Evolutionary conservation across 1,140 invertebrate genomes (phyloP).

Genomic region (Helicoverpa armigera): DNA sequence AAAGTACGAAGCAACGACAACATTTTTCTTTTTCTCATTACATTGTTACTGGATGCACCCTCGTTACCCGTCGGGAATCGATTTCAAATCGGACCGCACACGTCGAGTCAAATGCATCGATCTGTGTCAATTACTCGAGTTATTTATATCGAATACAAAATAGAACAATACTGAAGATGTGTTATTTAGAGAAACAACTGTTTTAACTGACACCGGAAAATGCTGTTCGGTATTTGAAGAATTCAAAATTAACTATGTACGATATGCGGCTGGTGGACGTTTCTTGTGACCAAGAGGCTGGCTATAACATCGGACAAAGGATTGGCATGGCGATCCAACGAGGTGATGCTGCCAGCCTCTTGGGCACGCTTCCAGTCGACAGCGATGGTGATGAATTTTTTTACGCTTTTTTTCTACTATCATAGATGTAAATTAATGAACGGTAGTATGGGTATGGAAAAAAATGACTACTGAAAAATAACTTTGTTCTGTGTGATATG

Average conservation of each 20-base stretch:
- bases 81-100: conserved; percentile 65
- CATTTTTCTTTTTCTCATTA: neutral
- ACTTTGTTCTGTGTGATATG: too few relatives aligned
- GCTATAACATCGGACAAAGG: too few relatives aligned
- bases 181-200: conserved; percentile 38
- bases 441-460: too few relatives aligned
- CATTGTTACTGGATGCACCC: neutral
- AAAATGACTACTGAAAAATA: too few relatives aligned
- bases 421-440: too few relatives aligned
- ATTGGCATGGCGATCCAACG: too few relatives aligned
- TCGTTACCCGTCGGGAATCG: conserved; percentile 24
- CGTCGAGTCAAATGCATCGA: conserved; percentile 66
- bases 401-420: too few relatives aligned
- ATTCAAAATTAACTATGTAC: neutral
- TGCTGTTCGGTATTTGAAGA: conserved; percentile 5
- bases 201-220: conserved; percentile 24
- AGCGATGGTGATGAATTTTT: too few relatives aligned
- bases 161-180: conserved; percentile 52
- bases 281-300: too few relatives aligned
- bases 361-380: too few relatives aligned
- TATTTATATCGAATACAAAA: conserved; percentile 68
- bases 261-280: neutral
- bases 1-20: neutral
- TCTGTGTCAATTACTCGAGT: conserved; percentile 73
- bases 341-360: too few relatives aligned